Evolutionary conservation across 2,797 vertebrate genomes (phyloP).

Genomic region (Emydoidea blandingii): DNA sequence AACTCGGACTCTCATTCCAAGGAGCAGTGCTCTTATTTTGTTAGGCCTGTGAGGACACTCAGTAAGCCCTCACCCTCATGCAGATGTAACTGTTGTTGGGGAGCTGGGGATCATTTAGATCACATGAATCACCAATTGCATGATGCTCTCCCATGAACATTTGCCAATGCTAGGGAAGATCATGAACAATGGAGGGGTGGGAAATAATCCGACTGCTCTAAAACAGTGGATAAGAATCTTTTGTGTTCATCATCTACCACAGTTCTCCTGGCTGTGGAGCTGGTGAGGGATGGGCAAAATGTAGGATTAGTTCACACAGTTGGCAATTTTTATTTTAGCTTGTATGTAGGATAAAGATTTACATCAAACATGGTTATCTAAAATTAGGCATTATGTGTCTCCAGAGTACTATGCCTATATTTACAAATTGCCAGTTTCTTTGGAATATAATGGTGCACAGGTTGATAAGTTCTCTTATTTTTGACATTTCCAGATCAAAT

Average conservation of each 20-base stretch:
- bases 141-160: not conserved
- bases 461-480: slow-evolving; percentile 77
- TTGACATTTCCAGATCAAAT: slow-evolving; percentile 91
- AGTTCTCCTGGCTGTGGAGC: not conserved
- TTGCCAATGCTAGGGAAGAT: not conserved
- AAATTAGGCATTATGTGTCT: not conserved
- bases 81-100: not conserved
- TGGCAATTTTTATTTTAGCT: not conserved
- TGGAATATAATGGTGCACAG: not conserved
- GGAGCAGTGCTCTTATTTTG: not conserved
- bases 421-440: slow-evolving; percentile 25
- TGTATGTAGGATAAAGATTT: not conserved
- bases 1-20: not conserved
- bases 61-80: not conserved
- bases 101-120: not conserved
- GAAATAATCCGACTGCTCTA: not conserved
- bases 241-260: not conserved
- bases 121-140: not conserved
- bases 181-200: not conserved
- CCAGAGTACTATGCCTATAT: not conserved
- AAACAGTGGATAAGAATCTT: not conserved
- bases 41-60: not conserved
- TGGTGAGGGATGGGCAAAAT: not conserved
- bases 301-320: not conserved
- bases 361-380: not conserved